Percentiles rank a stretch among this genome's conserved stretches.
phyloP scores from a whole-genome alignment of 2,113 vertebrate species.

The Upupa epops region DNA sequence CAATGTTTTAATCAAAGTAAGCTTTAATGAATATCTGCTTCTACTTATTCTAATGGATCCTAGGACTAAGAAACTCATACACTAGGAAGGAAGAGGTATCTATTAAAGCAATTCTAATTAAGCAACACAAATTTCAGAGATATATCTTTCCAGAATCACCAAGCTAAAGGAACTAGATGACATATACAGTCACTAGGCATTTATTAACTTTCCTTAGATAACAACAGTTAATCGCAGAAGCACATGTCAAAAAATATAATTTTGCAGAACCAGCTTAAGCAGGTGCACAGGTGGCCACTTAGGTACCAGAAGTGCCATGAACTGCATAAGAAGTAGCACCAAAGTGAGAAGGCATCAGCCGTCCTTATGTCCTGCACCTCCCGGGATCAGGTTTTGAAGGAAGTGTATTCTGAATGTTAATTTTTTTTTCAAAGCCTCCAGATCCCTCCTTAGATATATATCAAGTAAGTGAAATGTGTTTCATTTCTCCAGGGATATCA shows the following conservation, averaged over 20 bases:
- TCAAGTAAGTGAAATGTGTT: neutral
- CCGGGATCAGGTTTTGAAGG: neutral
- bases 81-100: neutral
- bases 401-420: neutral
- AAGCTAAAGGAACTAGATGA: neutral
- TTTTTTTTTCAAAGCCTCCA: neutral
- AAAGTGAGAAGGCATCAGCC: neutral
- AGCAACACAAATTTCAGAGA: neutral
- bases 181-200: neutral
- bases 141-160: neutral
- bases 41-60: neutral
- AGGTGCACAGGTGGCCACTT: neutral
- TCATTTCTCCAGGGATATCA: neutral
- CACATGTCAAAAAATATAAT: neutral
- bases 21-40: conserved; percentile 9
- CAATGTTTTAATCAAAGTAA: conserved; percentile 37
- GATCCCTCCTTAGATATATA: neutral
- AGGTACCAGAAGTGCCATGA: neutral
- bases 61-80: neutral
- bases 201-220: neutral
- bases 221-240: neutral
- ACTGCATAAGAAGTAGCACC: neutral
- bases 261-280: neutral
- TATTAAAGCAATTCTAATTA: neutral
- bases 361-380: neutral